These are phyloP conservation scores for Hyperoodon ampullatus DNA, from an alignment of 2,113 vertebrate genomes.

Conservation along the genomic window DNA sequence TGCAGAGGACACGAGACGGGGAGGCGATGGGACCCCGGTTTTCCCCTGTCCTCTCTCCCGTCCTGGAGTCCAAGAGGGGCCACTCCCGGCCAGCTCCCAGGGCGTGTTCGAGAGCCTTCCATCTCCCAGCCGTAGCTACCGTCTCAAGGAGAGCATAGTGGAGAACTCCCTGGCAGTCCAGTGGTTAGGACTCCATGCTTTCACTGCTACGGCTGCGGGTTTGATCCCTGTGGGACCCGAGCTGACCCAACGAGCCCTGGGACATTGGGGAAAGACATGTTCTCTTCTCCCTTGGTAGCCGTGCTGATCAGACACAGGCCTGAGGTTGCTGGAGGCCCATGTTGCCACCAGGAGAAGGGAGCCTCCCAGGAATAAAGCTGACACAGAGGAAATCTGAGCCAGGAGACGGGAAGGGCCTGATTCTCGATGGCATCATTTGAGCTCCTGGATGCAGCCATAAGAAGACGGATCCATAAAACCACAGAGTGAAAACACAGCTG, in stretches of 20 bases:
- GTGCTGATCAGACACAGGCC: neutral
- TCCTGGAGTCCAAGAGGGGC: neutral
- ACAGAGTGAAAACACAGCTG: neutral
- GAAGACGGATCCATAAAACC: neutral
- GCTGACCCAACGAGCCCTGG: neutral
- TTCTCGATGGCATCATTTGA: neutral
- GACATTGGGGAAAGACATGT: neutral
- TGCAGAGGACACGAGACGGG: no score
- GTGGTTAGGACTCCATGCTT: neutral
- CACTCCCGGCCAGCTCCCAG: neutral
- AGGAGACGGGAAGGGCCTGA: no score
- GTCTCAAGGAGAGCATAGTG: neutral
- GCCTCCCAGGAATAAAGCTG: neutral
- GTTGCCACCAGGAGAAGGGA: neutral
- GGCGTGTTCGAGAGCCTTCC: neutral
- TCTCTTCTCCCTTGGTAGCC: neutral
- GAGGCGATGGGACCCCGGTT: fast-evolving
- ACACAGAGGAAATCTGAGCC: no score
- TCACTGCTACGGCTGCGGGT: neutral
- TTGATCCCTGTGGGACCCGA: neutral
- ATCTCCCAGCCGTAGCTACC: neutral
- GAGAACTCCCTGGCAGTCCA: neutral
- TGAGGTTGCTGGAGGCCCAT: neutral
- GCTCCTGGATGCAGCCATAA: neutral
- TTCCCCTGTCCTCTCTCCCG: neutral